Conservation (phyloP, 2,797 vertebrate species). For the Carcharodon carcharias region DNA sequence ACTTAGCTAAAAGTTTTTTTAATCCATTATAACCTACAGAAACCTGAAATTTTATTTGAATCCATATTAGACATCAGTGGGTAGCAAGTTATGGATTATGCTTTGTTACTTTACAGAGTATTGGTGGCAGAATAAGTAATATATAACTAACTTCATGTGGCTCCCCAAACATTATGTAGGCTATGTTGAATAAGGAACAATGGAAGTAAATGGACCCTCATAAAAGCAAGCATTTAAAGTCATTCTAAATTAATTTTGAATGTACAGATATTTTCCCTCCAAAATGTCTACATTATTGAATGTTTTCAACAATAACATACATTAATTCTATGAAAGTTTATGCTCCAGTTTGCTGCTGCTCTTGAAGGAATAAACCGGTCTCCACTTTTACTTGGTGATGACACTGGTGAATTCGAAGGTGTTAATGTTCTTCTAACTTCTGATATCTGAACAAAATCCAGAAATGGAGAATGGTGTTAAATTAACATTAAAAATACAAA, state of each 20-base stretch:
- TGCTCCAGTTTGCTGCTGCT: slow-evolving; percentile 96
- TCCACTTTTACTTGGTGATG: slow-evolving; percentile 92
- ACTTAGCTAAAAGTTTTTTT: not conserved
- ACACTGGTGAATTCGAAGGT: slow-evolving; percentile 87
- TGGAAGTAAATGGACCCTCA: not conserved
- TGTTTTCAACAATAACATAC: slow-evolving; percentile 57
- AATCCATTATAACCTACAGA: not conserved
- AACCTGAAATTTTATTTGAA: not conserved
- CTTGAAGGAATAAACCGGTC: slow-evolving; percentile 96
- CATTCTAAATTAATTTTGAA: not conserved
- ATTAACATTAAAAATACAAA: not conserved
- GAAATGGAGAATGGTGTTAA: slow-evolving; percentile 36
- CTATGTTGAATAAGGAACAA: not conserved
- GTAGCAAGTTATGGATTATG: not conserved
- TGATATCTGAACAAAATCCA: slow-evolving; percentile 62
- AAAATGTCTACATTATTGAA: not conserved
- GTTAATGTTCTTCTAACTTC: slow-evolving; percentile 81
- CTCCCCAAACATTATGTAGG: not conserved
- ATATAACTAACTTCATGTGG: not conserved
- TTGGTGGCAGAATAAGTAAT: not conserved
- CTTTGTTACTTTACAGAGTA: not conserved
- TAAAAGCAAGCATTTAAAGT: not conserved
- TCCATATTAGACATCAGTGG: not conserved
- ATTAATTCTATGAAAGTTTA: slow-evolving; percentile 96
- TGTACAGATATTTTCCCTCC: not conserved